A percentile compares a stretch with the other conserved stretches of the same genome.
phyloP scores from a whole-genome alignment of 2,113 vertebrate genomes.

The Saguinus midas region DNA sequence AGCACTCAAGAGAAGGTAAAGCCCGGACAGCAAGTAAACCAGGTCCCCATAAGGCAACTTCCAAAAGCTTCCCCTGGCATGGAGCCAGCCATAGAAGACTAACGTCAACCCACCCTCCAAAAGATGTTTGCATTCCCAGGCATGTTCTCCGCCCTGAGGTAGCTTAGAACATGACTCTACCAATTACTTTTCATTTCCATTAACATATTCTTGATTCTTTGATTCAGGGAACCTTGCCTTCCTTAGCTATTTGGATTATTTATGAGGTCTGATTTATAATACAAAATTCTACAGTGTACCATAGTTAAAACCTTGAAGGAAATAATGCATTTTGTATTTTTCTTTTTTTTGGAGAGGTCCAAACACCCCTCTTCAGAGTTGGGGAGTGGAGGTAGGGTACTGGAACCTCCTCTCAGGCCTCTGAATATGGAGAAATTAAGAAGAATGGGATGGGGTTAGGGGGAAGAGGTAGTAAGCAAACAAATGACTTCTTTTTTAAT shows the following conservation, averaged over 20 bases:
- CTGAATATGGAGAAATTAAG: neutral
- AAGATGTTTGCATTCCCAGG: fast-evolving
- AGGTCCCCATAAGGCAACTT: neutral
- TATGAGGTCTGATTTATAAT: neutral
- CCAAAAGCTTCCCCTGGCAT: neutral
- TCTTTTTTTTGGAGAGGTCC: neutral
- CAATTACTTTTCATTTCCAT: neutral
- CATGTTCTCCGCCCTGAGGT: neutral
- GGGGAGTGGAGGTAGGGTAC: neutral
- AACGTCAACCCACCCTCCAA: neutral
- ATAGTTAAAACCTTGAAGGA: neutral
- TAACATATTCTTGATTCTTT: neutral
- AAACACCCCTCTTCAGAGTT: neutral
- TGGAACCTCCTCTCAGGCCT: neutral
- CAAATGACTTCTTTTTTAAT: neutral
- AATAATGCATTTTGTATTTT: neutral
- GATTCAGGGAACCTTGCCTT: neutral
- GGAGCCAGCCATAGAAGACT: neutral
- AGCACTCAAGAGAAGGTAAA: neutral
- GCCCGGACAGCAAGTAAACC: neutral
- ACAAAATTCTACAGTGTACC: neutral
- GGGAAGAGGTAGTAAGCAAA: neutral
- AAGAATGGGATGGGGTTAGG: neutral
- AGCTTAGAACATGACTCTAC: neutral
- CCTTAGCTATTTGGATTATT: neutral